Percentiles rank a stretch among this genome's conserved stretches.
Conservation (phyloP, 2,113 vertebrate species). For the Otocyon megalotis region DNA sequence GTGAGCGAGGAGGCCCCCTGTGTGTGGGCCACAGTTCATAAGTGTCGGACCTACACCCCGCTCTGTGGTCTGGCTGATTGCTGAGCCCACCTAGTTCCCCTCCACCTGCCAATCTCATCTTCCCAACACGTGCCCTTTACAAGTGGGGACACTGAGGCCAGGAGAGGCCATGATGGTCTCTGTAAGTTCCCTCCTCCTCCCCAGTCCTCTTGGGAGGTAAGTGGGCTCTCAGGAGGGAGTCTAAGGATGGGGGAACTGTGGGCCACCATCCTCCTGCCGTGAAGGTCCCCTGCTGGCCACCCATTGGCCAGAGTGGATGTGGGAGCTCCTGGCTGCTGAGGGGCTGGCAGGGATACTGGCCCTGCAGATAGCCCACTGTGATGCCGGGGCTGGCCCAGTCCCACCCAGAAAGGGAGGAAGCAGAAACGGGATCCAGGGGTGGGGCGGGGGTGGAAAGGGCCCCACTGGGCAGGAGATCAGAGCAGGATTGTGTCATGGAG, state of each 20-base stretch:
- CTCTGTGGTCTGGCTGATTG: background rate
- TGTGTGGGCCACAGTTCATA: background rate
- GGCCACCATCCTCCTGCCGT: background rate
- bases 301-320: background rate
- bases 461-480: constrained; percentile 74
- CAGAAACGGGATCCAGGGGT: constrained; percentile 70
- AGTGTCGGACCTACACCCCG: background rate
- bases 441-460: constrained; percentile 53
- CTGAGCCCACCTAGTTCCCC: background rate
- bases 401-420: constrained; percentile 70
- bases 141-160: background rate
- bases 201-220: background rate
- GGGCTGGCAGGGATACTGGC: background rate
- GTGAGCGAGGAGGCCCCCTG: background rate
- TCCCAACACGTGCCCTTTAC: background rate
- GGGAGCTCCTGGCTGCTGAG: background rate
- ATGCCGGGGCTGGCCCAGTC: background rate
- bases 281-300: background rate
- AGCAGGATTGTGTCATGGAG: constrained; percentile 72
- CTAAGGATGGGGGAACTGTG: too few species aligned
- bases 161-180: background rate
- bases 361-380: background rate
- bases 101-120: background rate
- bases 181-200: background rate
- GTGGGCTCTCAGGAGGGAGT: background rate